These are phyloP conservation scores for Calvadosia cruxmelitensis DNA, from an alignment of 30 jellyfish, hydroid and myxozoan species.

Conservation along the genomic window DNA sequence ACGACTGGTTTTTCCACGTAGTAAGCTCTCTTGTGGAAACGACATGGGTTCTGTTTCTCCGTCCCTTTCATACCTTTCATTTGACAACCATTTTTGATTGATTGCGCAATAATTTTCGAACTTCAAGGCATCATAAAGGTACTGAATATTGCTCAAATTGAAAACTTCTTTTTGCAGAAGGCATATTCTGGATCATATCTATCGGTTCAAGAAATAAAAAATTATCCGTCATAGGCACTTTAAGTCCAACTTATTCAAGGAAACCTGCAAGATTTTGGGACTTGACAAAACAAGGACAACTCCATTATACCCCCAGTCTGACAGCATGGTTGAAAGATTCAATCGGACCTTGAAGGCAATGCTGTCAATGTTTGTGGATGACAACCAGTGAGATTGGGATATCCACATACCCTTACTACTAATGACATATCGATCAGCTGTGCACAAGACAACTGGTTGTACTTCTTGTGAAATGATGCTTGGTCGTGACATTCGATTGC, in stretches of 20 bases:
- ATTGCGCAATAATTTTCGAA: too few relatives aligned
- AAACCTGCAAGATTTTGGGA: neutral
- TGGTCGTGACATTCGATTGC: neutral
- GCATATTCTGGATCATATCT: too few relatives aligned
- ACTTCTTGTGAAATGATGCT: neutral
- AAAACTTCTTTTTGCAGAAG: too few relatives aligned
- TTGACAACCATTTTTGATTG: too few relatives aligned
- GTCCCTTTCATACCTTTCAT: too few relatives aligned
- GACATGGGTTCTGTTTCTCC: too few relatives aligned
- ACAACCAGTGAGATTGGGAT: neutral
- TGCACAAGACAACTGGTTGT: neutral
- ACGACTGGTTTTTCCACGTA: too few relatives aligned
- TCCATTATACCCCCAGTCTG: neutral
- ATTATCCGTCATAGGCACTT: too few relatives aligned
- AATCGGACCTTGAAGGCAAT: neutral
- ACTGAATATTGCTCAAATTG: too few relatives aligned
- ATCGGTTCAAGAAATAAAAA: too few relatives aligned
- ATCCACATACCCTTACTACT: neutral
- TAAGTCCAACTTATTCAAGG: neutral
- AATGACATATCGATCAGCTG: neutral
- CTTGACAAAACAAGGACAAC: neutral
- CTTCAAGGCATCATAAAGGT: too few relatives aligned
- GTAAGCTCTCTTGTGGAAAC: too few relatives aligned
- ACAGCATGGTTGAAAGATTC: neutral
- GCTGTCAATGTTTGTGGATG: slow-evolving; percentile 1